A percentile compares a stretch with the other conserved stretches of the same genome.
Conservation (phyloP, 2,113 vertebrate species). For the Sapajus apella region DNA sequence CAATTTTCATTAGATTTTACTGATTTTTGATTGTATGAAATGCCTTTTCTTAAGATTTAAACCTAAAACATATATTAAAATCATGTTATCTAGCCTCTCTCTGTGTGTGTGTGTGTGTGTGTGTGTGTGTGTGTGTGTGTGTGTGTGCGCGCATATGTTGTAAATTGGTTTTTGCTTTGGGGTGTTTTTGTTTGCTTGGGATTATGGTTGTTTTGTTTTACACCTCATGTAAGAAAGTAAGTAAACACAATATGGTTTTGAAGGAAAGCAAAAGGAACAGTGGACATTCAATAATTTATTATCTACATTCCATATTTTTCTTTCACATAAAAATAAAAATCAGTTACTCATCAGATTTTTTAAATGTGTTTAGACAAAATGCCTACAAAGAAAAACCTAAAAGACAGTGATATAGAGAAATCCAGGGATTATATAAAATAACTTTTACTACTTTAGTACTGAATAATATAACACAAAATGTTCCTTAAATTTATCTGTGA, state of each 20-base stretch:
- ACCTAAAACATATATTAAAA: constrained; percentile 40
- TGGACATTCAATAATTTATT: neutral
- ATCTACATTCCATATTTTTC: neutral
- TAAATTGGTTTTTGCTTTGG: neutral
- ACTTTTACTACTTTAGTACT: neutral
- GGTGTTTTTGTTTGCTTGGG: neutral
- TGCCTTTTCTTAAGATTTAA: constrained; percentile 5
- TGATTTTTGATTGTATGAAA: neutral
- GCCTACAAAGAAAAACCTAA: neutral
- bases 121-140: neutral
- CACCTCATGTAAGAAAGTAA: constrained; percentile 6
- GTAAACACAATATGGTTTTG: neutral
- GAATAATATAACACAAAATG: neutral
- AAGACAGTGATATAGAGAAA: neutral
- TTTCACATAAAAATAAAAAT: constrained; percentile 3
- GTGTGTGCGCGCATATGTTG: neutral
- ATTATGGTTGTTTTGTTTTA: neutral
- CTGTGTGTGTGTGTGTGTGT: neutral
- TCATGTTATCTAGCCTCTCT: neutral
- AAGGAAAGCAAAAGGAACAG: constrained; percentile 58
- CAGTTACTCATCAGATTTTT: constrained; percentile 35
- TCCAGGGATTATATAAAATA: neutral
- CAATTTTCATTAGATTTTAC: constrained; percentile 45
- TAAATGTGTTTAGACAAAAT: constrained; percentile 23
- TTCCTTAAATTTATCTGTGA: neutral